Evolutionary conservation across 2,888 invertebrate species (phyloP).

Genomic region (Ormyrus rosae): DNA sequence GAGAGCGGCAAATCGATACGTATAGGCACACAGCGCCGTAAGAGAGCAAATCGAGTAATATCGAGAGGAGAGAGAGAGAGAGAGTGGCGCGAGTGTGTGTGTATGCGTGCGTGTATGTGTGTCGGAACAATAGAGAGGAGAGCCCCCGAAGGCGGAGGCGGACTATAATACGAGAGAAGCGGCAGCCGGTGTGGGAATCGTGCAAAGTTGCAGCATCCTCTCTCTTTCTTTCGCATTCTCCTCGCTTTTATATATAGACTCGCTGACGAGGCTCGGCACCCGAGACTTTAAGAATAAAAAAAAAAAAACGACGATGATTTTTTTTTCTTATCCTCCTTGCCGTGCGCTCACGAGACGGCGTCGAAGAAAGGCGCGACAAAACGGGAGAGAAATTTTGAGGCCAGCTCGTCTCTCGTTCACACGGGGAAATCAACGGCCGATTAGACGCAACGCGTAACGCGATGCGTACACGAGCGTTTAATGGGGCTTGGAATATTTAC

Average conservation of each 20-base stretch:
- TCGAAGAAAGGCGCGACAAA: slow-evolving; percentile 33
- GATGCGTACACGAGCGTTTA: no score
- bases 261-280: slow-evolving; percentile 26
- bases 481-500: no score
- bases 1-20: slow-evolving; percentile 34
- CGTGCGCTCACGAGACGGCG: neutral
- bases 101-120: neutral
- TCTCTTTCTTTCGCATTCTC: slow-evolving; percentile 54
- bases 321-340: slow-evolving; percentile 6
- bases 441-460: neutral
- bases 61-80: slow-evolving; percentile 38
- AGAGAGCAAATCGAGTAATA: slow-evolving; percentile 44
- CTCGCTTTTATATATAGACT: slow-evolving; percentile 20
- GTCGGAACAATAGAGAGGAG: slow-evolving; percentile 51
- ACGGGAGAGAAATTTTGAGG: slow-evolving; percentile 25
- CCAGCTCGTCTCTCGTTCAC: slow-evolving; percentile 1
- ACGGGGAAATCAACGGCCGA: slow-evolving; percentile 14
- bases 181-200: slow-evolving; percentile 55
- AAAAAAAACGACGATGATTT: neutral
- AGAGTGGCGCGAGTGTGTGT: slow-evolving; percentile 7
- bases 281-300: slow-evolving; percentile 6
- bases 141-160: slow-evolving; percentile 51
- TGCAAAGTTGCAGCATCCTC: slow-evolving; percentile 57
- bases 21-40: neutral
- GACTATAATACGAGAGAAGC: slow-evolving; percentile 31